Conservation (phyloP, 1,140 invertebrate genomes). For the Drosophila truncata region DNA sequence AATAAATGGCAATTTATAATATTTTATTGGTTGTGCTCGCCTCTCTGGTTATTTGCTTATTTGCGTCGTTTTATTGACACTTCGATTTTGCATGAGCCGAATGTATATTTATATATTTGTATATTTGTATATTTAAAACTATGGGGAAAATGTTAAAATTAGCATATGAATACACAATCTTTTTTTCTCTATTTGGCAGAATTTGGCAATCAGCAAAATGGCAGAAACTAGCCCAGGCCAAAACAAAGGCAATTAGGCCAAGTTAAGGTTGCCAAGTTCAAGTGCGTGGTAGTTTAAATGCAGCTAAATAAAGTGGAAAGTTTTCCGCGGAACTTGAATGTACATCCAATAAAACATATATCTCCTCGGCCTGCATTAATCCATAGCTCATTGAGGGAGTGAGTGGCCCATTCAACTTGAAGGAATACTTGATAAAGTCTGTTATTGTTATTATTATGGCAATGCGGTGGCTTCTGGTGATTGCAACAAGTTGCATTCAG, state of each 20-base stretch:
- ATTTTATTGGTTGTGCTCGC: conserved; percentile 34
- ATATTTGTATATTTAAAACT: conserved; percentile 7
- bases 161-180: conserved; percentile 41
- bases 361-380: conserved; percentile 2
- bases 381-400: neutral
- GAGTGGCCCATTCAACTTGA: conserved; percentile 10
- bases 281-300: conserved; percentile 18
- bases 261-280: conserved; percentile 50
- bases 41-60: conserved; percentile 29
- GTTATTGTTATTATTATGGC: conserved; percentile 20
- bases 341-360: neutral
- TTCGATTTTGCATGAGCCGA: conserved; percentile 14
- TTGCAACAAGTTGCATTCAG: conserved; percentile 35
- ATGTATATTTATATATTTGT: neutral
- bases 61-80: conserved; percentile 49
- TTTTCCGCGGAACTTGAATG: conserved; percentile 1
- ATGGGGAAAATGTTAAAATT: conserved; percentile 61
- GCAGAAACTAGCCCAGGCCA: conserved; percentile 17
- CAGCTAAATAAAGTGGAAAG: conserved; percentile 18
- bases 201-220: conserved; percentile 28
- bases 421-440: conserved; percentile 27
- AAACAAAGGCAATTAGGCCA: conserved; percentile 24
- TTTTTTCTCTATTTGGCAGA: conserved; percentile 21
- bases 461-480: conserved; percentile 7
- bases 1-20: conserved; percentile 63